Percentiles rank a stretch among this genome's conserved stretches.
phyloP scores from a whole-genome alignment of 2,797 vertebrate genomes.

The Xenops minutus region DNA sequence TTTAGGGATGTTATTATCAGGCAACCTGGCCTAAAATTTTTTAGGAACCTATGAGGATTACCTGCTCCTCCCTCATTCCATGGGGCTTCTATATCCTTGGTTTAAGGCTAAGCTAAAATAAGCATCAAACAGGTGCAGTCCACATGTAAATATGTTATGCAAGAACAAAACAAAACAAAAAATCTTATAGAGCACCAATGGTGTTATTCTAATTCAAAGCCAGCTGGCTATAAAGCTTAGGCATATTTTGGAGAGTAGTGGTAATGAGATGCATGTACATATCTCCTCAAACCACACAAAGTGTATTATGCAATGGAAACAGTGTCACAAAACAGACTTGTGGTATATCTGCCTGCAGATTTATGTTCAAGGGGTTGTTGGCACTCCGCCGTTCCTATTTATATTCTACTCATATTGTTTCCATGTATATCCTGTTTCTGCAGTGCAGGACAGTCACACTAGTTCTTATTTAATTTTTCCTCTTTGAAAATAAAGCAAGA shows the following conservation, averaged over 20 bases:
- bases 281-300: not conserved
- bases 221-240: not conserved
- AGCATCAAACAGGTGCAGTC: not conserved
- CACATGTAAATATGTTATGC: not conserved
- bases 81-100: not conserved
- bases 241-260: not conserved
- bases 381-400: not conserved
- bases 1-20: not conserved
- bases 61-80: not conserved
- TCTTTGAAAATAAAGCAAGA: not conserved
- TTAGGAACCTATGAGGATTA: not conserved
- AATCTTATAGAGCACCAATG: not conserved
- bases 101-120: not conserved
- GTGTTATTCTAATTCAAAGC: not conserved
- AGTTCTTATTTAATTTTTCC: not conserved
- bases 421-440: not conserved
- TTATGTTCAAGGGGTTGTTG: not conserved
- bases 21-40: not conserved
- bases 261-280: not conserved
- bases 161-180: not conserved
- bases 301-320: not conserved
- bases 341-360: not conserved
- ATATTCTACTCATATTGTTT: not conserved
- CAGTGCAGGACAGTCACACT: not conserved
- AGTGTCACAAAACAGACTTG: not conserved